Conservation (phyloP, 2,888 invertebrate species). For the Anarsia innoxiella region DNA sequence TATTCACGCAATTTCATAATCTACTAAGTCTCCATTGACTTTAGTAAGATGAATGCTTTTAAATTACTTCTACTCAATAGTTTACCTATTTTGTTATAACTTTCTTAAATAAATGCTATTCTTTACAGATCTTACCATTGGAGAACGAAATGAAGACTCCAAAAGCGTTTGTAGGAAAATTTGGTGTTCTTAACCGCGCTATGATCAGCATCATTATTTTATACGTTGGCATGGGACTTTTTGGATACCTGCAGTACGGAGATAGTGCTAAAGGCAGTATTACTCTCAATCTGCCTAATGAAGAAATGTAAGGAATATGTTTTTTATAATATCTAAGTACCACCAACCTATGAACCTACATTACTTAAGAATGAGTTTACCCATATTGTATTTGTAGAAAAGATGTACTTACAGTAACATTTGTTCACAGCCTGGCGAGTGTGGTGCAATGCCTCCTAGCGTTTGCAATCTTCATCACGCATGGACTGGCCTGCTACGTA, state of each 20-base stretch:
- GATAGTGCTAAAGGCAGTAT: slow-evolving; percentile 82
- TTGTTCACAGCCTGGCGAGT: slow-evolving; percentile 82
- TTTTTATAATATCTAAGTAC: too few species aligned
- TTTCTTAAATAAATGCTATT: slow-evolving; percentile 2
- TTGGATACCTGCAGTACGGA: slow-evolving; percentile 93
- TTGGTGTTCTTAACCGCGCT: slow-evolving; percentile 88
- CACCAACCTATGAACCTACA: too few species aligned
- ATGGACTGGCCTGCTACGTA: slow-evolving; percentile 95
- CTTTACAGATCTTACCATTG: slow-evolving; percentile 87
- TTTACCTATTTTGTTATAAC: neutral
- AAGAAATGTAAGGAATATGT: slow-evolving; percentile 80
- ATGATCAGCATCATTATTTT: slow-evolving; percentile 88
- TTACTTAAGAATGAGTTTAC: too few species aligned
- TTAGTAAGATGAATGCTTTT: too few species aligned
- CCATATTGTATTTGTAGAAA: too few species aligned
- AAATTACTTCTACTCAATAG: too few species aligned
- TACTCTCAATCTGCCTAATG: slow-evolving; percentile 86
- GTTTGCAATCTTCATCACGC: slow-evolving; percentile 91
- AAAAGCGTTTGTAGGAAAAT: slow-evolving; percentile 83
- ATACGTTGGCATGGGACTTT: slow-evolving; percentile 93
- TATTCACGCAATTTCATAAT: neutral
- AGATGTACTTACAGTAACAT: too few species aligned
- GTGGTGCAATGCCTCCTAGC: slow-evolving; percentile 83
- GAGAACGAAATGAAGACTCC: slow-evolving; percentile 97
- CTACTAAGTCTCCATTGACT: too few species aligned